Evolutionary conservation across 2,113 vertebrate species (phyloP).

Genomic region (Tychaedon coryphoeus): DNA sequence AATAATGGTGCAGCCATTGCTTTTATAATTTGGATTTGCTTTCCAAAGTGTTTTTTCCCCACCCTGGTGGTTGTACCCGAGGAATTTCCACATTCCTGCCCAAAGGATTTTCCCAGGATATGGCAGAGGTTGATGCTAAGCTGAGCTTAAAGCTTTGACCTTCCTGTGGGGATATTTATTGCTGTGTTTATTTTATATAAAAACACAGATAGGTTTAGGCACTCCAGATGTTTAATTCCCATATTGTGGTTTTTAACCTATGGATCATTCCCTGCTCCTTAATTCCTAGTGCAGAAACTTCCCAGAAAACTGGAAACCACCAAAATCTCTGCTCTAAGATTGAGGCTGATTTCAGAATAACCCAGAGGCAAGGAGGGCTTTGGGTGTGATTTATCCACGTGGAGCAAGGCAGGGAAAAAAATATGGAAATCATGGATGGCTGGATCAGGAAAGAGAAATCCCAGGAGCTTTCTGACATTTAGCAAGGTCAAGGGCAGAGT

Average conservation of each 20-base stretch:
- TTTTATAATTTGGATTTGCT: not conserved
- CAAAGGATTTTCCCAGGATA: not conserved
- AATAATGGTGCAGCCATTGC: fast-evolving
- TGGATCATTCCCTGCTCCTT: not conserved
- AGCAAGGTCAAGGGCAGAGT: not conserved
- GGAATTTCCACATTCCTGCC: not conserved
- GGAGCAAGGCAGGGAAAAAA: not conserved
- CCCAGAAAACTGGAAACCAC: not conserved
- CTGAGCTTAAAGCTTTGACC: not conserved
- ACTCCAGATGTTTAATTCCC: not conserved
- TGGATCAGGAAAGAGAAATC: not conserved
- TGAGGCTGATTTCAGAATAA: not conserved
- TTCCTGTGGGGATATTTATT: not conserved
- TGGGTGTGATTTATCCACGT: not conserved
- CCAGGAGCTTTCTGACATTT: not conserved
- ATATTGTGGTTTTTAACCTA: fast-evolving
- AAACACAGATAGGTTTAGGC: not conserved
- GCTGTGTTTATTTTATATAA: not conserved
- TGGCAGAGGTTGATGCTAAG: fast-evolving
- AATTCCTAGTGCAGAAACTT: not conserved
- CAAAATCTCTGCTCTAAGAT: not conserved
- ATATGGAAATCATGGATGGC: not conserved
- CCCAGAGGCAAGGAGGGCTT: not conserved
- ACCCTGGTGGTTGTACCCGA: not conserved
- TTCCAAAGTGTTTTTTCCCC: not conserved